phyloP scores from a whole-genome alignment of 2,797 vertebrate species.

The Decapterus maruadsi region DNA sequence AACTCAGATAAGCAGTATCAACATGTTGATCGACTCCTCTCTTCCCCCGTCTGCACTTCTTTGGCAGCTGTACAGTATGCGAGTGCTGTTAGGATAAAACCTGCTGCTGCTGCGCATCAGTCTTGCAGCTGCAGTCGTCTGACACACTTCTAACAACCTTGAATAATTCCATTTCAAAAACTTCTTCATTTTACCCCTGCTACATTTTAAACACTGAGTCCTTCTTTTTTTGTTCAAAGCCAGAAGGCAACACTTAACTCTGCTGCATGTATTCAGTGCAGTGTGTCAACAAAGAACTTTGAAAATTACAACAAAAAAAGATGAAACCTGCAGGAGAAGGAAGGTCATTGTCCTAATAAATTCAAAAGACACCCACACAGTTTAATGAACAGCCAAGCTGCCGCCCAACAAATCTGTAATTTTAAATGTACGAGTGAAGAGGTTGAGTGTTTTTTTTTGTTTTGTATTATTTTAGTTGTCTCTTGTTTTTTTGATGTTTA shows the following conservation, averaged over 20 bases:
- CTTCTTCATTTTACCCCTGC: constrained; percentile 14
- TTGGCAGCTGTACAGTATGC: not conserved
- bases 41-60: not conserved
- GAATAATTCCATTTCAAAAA: constrained; percentile 50
- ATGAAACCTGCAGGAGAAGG: constrained; percentile 24
- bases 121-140: constrained; percentile 18
- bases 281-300: not conserved
- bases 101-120: constrained; percentile 15
- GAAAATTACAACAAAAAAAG: constrained; percentile 18
- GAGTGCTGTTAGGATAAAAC: not conserved
- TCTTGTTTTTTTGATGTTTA: constrained; percentile 40
- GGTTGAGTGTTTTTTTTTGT: constrained; percentile 26
- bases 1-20: not conserved
- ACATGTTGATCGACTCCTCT: not conserved
- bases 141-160: constrained; percentile 9
- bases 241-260: constrained; percentile 7
- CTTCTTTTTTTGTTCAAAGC: constrained; percentile 32
- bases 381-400: constrained; percentile 49
- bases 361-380: constrained; percentile 29
- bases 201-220: constrained; percentile 29
- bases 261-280: constrained; percentile 3
- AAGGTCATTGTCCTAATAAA: constrained; percentile 16
- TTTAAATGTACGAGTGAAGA: constrained; percentile 38
- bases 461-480: constrained; percentile 34
- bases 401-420: constrained; percentile 28